Evolutionary conservation across 2,797 vertebrate species (phyloP).

Genomic region (Typhlichthys eigenmanni): DNA sequence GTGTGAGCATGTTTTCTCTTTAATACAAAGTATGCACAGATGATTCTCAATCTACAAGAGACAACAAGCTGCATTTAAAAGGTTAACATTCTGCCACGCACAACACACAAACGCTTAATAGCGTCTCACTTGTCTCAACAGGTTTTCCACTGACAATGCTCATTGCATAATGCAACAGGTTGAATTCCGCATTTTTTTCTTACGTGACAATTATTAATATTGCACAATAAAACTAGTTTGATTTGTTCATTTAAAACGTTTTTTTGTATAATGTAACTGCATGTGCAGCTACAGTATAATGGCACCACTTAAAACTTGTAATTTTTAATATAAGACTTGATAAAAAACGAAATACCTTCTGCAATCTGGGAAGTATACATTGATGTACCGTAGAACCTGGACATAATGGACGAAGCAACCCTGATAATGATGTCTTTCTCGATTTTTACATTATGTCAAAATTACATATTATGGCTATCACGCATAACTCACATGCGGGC

Average conservation of each 20-base stretch:
- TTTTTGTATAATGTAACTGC: neutral
- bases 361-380: neutral
- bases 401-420: neutral
- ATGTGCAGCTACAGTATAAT: too few species aligned
- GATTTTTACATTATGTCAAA: too few species aligned
- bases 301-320: too few species aligned
- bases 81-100: neutral
- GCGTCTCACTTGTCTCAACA: constrained; percentile 36
- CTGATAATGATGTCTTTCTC: too few species aligned
- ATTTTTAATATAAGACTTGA: too few species aligned
- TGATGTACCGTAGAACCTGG: neutral
- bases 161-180: constrained; percentile 16
- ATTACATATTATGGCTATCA: too few species aligned
- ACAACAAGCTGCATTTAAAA: constrained; percentile 10
- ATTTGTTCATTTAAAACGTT: constrained; percentile 20
- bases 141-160: constrained; percentile 20
- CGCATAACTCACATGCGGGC: constrained; percentile 39
- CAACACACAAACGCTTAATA: neutral
- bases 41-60: constrained; percentile 21
- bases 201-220: constrained; percentile 13
- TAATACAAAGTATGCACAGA: neutral
- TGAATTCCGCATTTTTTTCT: constrained; percentile 18
- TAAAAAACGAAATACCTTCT: too few species aligned
- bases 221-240: constrained; percentile 39
- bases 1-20: neutral